Evolutionary conservation across 2,113 vertebrate genomes (phyloP).

Genomic region (Pycnonotus jocosus): DNA sequence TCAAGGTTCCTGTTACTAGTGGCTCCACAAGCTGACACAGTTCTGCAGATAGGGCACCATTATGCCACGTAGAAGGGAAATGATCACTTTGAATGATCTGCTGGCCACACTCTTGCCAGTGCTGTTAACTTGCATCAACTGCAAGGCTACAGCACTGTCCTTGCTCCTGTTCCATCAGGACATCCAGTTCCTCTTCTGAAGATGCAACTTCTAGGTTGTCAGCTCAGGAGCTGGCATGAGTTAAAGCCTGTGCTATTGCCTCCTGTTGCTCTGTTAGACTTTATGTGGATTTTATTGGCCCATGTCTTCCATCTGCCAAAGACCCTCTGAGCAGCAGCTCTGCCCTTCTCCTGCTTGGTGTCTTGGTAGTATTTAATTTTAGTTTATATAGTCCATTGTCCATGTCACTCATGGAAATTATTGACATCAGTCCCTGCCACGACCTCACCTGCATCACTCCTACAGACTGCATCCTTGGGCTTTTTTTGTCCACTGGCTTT

Average conservation of each 20-base stretch:
- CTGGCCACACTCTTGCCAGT: background rate
- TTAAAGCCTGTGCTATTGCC: background rate
- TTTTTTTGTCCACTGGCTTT: background rate
- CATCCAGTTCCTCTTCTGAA: background rate
- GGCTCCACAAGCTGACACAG: background rate
- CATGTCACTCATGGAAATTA: background rate
- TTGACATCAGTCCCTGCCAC: background rate
- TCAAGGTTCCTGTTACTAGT: background rate
- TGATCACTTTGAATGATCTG: background rate
- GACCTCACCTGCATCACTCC: background rate
- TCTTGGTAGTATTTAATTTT: background rate
- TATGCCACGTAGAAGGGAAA: accelerated
- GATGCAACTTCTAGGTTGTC: background rate
- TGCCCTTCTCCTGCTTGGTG: background rate
- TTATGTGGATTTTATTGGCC: background rate
- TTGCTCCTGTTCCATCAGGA: background rate
- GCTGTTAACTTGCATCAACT: background rate
- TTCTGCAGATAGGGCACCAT: background rate
- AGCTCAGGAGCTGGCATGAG: accelerated
- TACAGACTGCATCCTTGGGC: background rate
- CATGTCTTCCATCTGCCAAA: background rate
- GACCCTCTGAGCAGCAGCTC: background rate
- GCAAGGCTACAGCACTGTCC: background rate
- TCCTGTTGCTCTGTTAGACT: background rate
- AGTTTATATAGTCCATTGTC: background rate